Conservation (phyloP, 2,888 invertebrate genomes). For the Tyria jacobaeae region DNA sequence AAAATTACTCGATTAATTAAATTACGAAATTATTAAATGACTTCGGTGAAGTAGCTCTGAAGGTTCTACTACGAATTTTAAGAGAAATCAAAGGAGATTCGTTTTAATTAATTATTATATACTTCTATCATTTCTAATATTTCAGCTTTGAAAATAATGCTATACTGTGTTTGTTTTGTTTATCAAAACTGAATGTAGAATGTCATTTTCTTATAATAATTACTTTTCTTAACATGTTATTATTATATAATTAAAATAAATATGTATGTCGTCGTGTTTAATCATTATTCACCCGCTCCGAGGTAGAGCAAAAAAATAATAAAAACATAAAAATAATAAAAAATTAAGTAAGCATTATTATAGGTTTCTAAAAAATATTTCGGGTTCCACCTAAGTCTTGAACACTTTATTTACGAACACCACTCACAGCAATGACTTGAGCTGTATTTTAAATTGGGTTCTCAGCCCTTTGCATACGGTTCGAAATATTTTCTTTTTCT, state of each 20-base stretch:
- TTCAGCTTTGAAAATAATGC: slow-evolving; percentile 69
- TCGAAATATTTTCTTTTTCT: slow-evolving; percentile 48
- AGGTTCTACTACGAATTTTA: slow-evolving; percentile 14
- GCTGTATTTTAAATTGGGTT: background rate
- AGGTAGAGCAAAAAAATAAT: slow-evolving; percentile 73
- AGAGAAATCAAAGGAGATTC: slow-evolving; percentile 46
- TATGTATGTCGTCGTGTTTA: slow-evolving; percentile 80
- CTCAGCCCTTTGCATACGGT: background rate
- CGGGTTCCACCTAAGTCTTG: slow-evolving; percentile 52
- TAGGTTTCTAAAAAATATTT: slow-evolving; percentile 68
- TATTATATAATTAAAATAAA: slow-evolving; percentile 54
- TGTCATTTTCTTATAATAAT: slow-evolving; percentile 42
- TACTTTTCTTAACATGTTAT: slow-evolving; percentile 59
- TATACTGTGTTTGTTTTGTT: slow-evolving; percentile 39
- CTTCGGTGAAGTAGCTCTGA: too few relatives aligned
- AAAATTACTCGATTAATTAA: slow-evolving; percentile 3
- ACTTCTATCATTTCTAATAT: slow-evolving; percentile 63
- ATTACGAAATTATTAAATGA: slow-evolving; percentile 19
- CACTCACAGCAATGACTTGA: slow-evolving; percentile 34
- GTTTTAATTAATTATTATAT: slow-evolving; percentile 33
- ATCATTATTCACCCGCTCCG: slow-evolving; percentile 72
- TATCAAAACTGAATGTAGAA: slow-evolving; percentile 70
- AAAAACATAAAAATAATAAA: slow-evolving; percentile 55
- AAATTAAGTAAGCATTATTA: background rate
- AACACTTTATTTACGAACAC: slow-evolving; percentile 24